Conservation (phyloP, 2,113 vertebrate species). For the Protobothrops flavoviridis region DNA sequence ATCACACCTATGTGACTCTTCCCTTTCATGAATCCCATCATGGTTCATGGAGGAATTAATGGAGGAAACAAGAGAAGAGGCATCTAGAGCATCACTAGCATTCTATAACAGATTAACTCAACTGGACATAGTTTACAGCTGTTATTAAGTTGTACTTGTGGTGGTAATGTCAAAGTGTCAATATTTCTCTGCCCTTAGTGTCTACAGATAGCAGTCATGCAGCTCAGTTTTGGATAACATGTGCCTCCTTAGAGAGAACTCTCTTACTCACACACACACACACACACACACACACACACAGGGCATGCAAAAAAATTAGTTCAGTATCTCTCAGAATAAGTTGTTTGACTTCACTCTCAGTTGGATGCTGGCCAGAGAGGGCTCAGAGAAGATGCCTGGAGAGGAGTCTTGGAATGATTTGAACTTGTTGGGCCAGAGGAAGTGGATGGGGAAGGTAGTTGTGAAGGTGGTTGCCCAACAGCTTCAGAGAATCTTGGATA, state of each 20-base stretch:
- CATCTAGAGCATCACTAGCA: background rate
- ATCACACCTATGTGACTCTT: background rate
- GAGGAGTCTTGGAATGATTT: background rate
- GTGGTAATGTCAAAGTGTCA: background rate
- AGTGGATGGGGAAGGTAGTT: background rate
- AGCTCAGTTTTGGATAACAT: background rate
- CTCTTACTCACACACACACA: no score
- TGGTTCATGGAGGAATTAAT: background rate
- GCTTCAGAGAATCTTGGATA: background rate
- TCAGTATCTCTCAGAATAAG: background rate
- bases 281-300: no score
- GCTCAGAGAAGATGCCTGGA: background rate
- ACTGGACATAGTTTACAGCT: background rate
- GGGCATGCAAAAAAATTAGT: background rate
- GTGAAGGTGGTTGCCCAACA: background rate
- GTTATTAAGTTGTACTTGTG: background rate
- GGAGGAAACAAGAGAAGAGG: background rate
- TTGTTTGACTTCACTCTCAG: background rate
- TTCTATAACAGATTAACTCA: background rate
- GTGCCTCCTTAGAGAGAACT: background rate
- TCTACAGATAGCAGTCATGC: background rate
- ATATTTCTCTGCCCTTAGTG: background rate
- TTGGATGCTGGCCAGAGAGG: background rate
- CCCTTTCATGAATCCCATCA: background rate
- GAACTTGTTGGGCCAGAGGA: background rate